These are phyloP conservation scores for Todiramphus chloris DNA, from an alignment of 2,113 vertebrate species.

Conservation along the genomic window DNA sequence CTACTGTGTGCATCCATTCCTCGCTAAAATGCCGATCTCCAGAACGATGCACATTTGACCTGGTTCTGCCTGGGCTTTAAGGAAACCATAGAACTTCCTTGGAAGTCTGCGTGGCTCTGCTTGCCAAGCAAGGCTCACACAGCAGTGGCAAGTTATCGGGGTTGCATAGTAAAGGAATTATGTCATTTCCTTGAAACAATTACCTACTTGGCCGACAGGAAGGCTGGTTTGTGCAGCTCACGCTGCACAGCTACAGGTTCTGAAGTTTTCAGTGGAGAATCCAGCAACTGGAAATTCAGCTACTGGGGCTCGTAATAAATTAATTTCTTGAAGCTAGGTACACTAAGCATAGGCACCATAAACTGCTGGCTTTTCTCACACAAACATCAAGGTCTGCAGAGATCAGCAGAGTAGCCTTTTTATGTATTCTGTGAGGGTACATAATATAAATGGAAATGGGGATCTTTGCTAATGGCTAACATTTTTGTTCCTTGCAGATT, in stretches of 20 bases:
- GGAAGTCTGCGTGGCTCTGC: not conserved
- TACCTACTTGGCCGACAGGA: not conserved
- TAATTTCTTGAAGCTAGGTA: too few relatives aligned
- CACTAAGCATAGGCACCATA: not conserved
- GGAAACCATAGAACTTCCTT: not conserved
- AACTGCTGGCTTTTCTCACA: not conserved
- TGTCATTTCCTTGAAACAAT: not conserved
- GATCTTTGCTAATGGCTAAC: fast-evolving
- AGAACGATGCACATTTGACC: not conserved
- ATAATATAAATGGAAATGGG: fast-evolving
- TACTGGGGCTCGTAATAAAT: not conserved
- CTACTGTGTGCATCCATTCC: not conserved
- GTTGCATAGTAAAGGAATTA: not conserved
- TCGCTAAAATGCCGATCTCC: fast-evolving
- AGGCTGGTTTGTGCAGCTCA: not conserved
- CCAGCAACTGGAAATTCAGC: not conserved
- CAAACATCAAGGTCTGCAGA: not conserved
- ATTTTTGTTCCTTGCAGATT: slow-evolving; percentile 32
- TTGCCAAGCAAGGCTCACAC: not conserved
- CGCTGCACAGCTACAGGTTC: not conserved
- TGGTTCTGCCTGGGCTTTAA: not conserved
- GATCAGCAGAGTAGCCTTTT: not conserved
- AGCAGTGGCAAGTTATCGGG: not conserved
- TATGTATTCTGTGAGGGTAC: not conserved
- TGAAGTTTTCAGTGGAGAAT: not conserved